These are phyloP conservation scores for Drosophila hydei DNA, from an alignment of 1,140 invertebrate species.

Conservation along the genomic window DNA sequence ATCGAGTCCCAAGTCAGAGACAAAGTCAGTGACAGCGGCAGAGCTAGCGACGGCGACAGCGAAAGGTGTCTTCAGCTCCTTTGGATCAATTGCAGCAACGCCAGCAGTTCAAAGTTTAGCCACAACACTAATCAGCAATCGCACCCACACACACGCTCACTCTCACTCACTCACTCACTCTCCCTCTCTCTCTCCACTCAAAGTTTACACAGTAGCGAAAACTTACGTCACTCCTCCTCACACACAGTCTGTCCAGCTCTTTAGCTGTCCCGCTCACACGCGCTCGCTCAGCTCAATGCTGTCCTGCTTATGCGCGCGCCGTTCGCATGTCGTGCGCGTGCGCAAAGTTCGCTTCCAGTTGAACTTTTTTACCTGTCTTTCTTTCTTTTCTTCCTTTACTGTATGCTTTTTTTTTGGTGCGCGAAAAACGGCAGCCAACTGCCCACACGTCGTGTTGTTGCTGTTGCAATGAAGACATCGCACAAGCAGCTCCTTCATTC, in stretches of 20 bases:
- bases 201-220: slow-evolving; percentile 20
- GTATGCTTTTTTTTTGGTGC: slow-evolving; percentile 38
- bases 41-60: slow-evolving; percentile 7
- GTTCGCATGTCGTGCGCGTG: slow-evolving; percentile 74
- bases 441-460: slow-evolving; percentile 59
- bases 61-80: slow-evolving; percentile 20
- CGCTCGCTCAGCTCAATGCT: not conserved
- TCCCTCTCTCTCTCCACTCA: not conserved
- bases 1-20: slow-evolving; percentile 3
- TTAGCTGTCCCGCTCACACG: not conserved
- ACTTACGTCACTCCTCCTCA: not conserved
- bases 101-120: slow-evolving; percentile 38
- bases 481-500: slow-evolving; percentile 40
- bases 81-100: slow-evolving; percentile 1
- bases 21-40: not conserved
- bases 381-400: slow-evolving; percentile 17
- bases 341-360: slow-evolving; percentile 51
- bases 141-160: not conserved
- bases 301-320: slow-evolving; percentile 39
- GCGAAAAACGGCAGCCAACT: slow-evolving; percentile 77
- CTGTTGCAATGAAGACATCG: slow-evolving; percentile 48
- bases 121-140: slow-evolving; percentile 20
- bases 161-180: not conserved
- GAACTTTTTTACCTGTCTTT: slow-evolving; percentile 4
- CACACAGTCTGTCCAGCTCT: not conserved